Evolutionary conservation across 2,113 vertebrate genomes (phyloP), one percentile per base, ranked within the genome.

Genomic region (Apeltes quadracus): DNA sequence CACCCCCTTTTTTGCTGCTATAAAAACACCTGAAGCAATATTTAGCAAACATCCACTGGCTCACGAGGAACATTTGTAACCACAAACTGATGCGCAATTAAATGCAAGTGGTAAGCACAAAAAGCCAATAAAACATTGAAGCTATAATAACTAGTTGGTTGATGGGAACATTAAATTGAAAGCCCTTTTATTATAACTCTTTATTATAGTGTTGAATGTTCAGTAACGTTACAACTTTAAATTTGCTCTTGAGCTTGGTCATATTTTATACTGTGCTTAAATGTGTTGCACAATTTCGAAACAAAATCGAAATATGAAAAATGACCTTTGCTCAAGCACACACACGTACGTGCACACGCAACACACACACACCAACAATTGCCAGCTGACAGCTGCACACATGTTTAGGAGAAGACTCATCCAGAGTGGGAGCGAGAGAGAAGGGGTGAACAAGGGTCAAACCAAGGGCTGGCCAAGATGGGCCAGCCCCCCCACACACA

Each of bases 331-430:
- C 65, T 58, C 55, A 83, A 82, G 14, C 1, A 34, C 32, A 34
- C 32, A 34, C 32, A 11, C 1, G 6, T 68, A 73, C 54, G 68
- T 61, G 83, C 25, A 61, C 68, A 69, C 20, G 23, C 67, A 59
- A 79, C 55, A 67, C 72, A 74, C 80, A 75, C 70, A 82, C 73
- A 71, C 27, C 90, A 79, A 87, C 69, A 85, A 72, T 82, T 83
- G 79, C 75, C 76, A 86, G 68, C 84, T 90, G 84, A 92, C 84
- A 91, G 86, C 89, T 90, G 87, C 84, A 85, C 62, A 79, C 86
- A 89, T 85, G 83, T 90, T 83, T 79, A 84, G 74, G 69, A 76
- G 75, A 87, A 78, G 83, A 85, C 79, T 82, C 82, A 80, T 79
- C 34, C 69, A 86, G 78, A 82, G 84, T 5, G 61, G 61, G 71